These are phyloP conservation scores for Bubalus kerabau DNA, from an alignment of 2,113 vertebrate species.

Conservation along the genomic window DNA sequence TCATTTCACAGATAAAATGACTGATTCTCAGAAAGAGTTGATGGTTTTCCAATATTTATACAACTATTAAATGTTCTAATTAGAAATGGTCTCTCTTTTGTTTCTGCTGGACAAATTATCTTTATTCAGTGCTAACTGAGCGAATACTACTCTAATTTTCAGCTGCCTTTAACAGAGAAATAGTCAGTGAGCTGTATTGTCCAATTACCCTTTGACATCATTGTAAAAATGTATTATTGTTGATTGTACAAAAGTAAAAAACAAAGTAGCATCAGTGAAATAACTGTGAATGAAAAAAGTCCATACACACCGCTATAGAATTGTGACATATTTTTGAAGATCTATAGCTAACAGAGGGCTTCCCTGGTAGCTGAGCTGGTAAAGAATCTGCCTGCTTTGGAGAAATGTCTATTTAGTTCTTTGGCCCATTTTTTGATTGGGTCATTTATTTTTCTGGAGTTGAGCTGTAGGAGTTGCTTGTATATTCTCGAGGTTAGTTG, in stretches of 20 bases:
- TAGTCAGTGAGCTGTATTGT: background rate
- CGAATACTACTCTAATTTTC: background rate
- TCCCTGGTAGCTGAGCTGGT: too few species aligned
- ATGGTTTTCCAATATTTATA: background rate
- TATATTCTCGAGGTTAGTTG: too few species aligned
- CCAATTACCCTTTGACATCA: background rate
- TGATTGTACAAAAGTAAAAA: background rate
- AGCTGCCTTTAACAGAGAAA: background rate
- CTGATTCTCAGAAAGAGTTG: background rate
- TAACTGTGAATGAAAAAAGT: background rate
- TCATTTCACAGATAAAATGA: background rate
- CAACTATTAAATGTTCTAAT: background rate
- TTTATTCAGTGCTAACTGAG: background rate
- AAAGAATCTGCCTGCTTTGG: too few species aligned
- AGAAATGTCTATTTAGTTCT: too few species aligned
- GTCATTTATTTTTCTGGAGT: too few species aligned
- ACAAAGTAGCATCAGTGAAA: background rate
- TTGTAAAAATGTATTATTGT: background rate
- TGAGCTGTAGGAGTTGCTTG: too few species aligned
- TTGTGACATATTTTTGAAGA: background rate
- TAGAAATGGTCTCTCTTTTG: background rate
- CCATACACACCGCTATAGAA: background rate
- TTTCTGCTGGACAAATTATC: background rate
- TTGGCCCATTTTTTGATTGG: too few species aligned
- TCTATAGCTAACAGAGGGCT: background rate